Evolutionary conservation across 2,797 vertebrate species (phyloP).

Genomic region (Crocodylus rhombifer): DNA sequence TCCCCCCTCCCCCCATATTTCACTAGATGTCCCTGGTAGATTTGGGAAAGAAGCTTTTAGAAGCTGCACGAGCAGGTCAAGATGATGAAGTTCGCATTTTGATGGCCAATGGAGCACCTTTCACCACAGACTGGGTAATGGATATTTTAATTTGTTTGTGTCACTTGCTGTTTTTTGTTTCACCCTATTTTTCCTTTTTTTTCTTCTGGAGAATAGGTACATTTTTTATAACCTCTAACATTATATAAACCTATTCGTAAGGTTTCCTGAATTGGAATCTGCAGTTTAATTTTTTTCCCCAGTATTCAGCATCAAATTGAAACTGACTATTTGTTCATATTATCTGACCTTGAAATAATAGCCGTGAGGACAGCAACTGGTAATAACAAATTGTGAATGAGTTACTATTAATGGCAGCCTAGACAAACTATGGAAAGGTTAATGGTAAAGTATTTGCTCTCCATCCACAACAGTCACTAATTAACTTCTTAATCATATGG

Average conservation of each 20-base stretch:
- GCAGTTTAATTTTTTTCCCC: background rate
- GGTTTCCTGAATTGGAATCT: background rate
- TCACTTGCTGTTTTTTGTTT: background rate
- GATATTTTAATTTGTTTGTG: background rate
- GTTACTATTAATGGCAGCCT: background rate
- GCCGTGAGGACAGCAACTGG: background rate
- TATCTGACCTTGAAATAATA: background rate
- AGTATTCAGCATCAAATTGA: background rate
- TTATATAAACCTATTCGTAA: background rate
- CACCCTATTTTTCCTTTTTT: background rate
- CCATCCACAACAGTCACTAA: background rate
- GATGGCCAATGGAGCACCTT: constrained; percentile 91
- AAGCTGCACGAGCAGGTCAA: constrained; percentile 90
- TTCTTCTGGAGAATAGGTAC: background rate
- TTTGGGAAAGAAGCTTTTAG: constrained; percentile 92
- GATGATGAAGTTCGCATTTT: constrained; percentile 92
- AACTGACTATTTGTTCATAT: background rate
- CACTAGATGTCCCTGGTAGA: constrained; percentile 93
- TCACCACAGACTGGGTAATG: constrained; percentile 91
- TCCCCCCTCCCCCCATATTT: constrained; percentile 71
- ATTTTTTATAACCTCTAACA: background rate
- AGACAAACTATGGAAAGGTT: background rate
- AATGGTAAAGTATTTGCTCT: background rate
- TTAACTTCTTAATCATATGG: background rate
- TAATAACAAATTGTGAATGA: background rate